A percentile compares a stretch with the other conserved stretches of the same genome.
phyloP scores from a whole-genome alignment of 1,140 invertebrate genomes.

The Antheraea mylitta region DNA sequence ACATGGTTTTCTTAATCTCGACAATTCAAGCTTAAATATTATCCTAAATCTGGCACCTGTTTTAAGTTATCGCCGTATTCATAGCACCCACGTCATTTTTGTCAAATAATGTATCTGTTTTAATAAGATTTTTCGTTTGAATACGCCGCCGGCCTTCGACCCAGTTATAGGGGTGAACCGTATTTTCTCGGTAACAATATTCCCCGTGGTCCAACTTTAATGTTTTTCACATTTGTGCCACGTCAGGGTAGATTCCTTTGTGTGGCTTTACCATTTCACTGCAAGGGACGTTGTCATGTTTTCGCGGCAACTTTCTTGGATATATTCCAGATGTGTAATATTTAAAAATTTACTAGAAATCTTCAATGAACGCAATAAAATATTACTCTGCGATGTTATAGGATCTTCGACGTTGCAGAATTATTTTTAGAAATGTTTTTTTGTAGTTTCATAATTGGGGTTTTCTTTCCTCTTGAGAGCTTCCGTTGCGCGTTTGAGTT shows the following conservation, averaged over 20 bases:
- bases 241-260: slow-evolving; percentile 40
- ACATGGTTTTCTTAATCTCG: too few species aligned
- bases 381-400: slow-evolving; percentile 8
- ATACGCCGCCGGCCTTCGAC: slow-evolving; percentile 4
- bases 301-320: slow-evolving; percentile 48
- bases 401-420: not conserved
- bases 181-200: slow-evolving; percentile 12
- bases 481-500: too few species aligned
- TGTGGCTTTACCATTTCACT: slow-evolving; percentile 45
- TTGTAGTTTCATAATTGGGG: too few species aligned
- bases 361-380: slow-evolving; percentile 39
- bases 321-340: slow-evolving; percentile 31
- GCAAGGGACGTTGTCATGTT: slow-evolving; percentile 44
- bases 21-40: not conserved
- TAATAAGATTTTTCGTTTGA: slow-evolving; percentile 11
- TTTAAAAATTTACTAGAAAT: slow-evolving; percentile 45
- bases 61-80: not conserved
- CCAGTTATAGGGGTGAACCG: slow-evolving; percentile 2
- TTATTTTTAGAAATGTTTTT: too few species aligned
- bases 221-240: slow-evolving; percentile 44
- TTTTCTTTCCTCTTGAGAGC: too few species aligned
- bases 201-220: slow-evolving; percentile 35
- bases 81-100: not conserved
- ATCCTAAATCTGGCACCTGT: not conserved
- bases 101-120: slow-evolving; percentile 3